Evolutionary conservation across 2,113 vertebrate species (phyloP).

Genomic region (Pontoporia blainvillei): DNA sequence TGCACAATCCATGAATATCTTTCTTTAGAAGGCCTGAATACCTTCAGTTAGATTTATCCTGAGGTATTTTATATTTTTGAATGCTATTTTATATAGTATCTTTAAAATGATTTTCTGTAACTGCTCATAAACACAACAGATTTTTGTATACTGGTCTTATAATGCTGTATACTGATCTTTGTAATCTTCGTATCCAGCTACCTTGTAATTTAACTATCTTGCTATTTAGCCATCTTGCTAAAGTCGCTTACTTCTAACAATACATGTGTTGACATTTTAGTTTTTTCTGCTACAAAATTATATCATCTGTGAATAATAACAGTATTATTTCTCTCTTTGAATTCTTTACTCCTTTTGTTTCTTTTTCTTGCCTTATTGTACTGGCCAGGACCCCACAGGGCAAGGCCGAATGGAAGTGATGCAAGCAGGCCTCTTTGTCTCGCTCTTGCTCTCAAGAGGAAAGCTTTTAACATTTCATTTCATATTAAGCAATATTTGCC

Average conservation of each 20-base stretch:
- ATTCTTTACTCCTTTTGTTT: neutral
- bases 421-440: neutral
- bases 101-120: neutral
- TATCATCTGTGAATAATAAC: neutral
- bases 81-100: neutral
- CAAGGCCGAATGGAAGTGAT: neutral
- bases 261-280: neutral
- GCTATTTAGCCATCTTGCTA: neutral
- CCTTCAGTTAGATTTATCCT: neutral
- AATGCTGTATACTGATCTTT: neutral
- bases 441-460: neutral
- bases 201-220: neutral
- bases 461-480: neutral
- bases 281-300: neutral
- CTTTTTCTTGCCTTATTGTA: neutral
- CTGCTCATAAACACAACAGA: neutral
- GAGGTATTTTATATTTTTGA: neutral
- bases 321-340: neutral
- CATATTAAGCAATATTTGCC: neutral
- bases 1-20: neutral
- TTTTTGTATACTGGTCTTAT: neutral
- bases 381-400: neutral
- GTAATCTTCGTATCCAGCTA: neutral
- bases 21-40: neutral
- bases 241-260: neutral